phyloP scores from a whole-genome alignment of 1,140 invertebrate genomes.

The Pseudobourletiella spinata region DNA sequence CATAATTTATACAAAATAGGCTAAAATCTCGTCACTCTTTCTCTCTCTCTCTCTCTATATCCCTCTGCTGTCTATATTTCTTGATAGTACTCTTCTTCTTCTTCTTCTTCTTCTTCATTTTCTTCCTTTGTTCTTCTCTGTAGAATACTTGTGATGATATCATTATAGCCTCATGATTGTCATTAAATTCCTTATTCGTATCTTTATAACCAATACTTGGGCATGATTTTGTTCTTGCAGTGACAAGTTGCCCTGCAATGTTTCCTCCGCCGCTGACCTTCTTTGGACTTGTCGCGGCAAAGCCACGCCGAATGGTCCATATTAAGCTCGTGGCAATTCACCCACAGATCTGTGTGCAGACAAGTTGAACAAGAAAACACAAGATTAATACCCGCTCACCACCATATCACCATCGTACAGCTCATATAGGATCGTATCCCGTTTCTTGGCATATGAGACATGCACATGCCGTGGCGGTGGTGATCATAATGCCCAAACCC shows the following conservation, averaged over 20 bases:
- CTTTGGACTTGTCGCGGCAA: slow-evolving; percentile 48
- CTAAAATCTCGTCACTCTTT: no score
- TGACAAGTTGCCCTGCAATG: slow-evolving; percentile 62
- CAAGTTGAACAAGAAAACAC: neutral
- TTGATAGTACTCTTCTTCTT: no score
- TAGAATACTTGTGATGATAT: neutral
- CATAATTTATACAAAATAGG: no score
- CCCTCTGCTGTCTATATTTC: no score
- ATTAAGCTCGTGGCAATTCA: slow-evolving; percentile 59
- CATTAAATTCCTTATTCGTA: neutral
- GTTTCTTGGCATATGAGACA: no score
- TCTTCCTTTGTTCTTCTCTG: neutral
- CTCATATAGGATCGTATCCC: no score
- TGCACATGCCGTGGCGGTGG: neutral
- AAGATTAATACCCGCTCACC: neutral
- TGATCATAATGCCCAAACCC: no score
- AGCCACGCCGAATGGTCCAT: slow-evolving; percentile 52
- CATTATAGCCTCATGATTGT: slow-evolving; percentile 6
- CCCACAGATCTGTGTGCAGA: slow-evolving; percentile 45
- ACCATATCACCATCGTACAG: neutral
- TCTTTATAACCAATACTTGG: slow-evolving; percentile 13
- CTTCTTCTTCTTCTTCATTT: no score
- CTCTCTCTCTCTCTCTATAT: no score
- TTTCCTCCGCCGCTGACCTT: slow-evolving; percentile 49
- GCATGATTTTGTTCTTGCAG: slow-evolving; percentile 49